Evolutionary conservation across 1,140 invertebrate genomes (phyloP), one percentile per base, ranked within the genome.

Genomic region (Tetraneura akinire): DNA sequence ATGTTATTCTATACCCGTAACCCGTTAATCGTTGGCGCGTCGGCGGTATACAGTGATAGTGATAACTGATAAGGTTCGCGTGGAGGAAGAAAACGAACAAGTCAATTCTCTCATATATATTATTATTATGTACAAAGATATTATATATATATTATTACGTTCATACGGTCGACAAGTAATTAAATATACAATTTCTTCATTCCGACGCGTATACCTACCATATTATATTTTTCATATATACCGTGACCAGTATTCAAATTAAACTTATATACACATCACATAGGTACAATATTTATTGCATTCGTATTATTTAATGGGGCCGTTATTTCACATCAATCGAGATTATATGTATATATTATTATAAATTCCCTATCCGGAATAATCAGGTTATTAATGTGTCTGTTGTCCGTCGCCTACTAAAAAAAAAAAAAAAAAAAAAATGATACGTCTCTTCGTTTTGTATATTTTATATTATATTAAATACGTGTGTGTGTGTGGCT

Each of bases 161-260:
- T 16, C 16, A 62, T 26, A 32, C 11, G 26, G 9, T 18, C 9
- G 16, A 3, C 16, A 62, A 10, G 26, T 32, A 29, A 29, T 62
- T 62, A 62, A 18, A 16, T 47, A 47, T 47, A 47, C 13, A 47
- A 13, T 47, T 29, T 62, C n/a, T 13, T 47, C 11, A 47, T 55
- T 23, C 49, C 49, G 11, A 18, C 14, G 49, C 13, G 49, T 8
- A 21, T 10, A 21, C n/a, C 6, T 10, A n/a, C 32, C n/a, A 4
- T n/a, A 64, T 0, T 55, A 37, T 37, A 8, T 37, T 37, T 37
- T 37, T 37, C 32, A 8, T 37, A 8, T 37, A 37, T 13, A 10
- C 21, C 66, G 23, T 21, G 66, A 68, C 66, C 66, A 37, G 66
- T 68, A 68, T 68, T 68, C 66, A 47, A 68, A 68, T 68, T 47